A percentile compares a stretch with the other conserved stretches of the same genome.
phyloP scores from a whole-genome alignment of 2,113 vertebrate species.

The Ovibos moschatus region DNA sequence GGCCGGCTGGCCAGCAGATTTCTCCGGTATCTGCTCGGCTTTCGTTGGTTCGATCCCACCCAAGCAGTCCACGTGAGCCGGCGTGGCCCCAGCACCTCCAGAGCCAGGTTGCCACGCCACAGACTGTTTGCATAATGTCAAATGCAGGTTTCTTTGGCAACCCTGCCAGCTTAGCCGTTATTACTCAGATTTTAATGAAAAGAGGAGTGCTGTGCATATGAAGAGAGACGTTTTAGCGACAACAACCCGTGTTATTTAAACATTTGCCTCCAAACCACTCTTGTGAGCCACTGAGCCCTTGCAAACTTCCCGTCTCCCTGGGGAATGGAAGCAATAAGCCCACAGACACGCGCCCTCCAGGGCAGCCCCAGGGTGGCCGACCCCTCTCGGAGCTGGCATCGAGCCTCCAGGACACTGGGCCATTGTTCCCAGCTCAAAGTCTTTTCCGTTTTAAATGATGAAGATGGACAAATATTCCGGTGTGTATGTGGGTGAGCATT shows the following conservation, averaged over 20 bases:
- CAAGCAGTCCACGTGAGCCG: not conserved
- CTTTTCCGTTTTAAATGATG: not conserved
- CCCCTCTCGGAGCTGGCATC: rapidly evolving
- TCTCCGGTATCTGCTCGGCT: not conserved
- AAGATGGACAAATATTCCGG: not conserved
- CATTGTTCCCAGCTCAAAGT: not conserved
- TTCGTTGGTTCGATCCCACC: rapidly evolving
- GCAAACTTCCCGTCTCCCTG: not conserved
- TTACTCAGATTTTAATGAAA: not conserved
- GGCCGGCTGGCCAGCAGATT: not conserved
- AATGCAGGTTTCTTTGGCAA: slow-evolving; percentile 44
- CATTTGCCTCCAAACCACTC: not conserved
- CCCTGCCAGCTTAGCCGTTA: not conserved
- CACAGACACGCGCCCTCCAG: rapidly evolving
- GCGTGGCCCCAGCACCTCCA: not conserved
- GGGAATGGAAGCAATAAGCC: not conserved
- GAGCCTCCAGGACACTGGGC: not conserved
- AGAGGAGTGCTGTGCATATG: not conserved
- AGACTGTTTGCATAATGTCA: slow-evolving; percentile 24
- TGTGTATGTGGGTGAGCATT: not conserved
- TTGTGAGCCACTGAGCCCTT: not conserved
- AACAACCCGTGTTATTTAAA: not conserved
- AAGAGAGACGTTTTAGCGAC: not conserved
- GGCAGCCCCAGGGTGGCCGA: rapidly evolving
- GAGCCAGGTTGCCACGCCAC: not conserved